A percentile compares a stretch with the other conserved stretches of the same genome.
phyloP scores from a whole-genome alignment of 1,140 invertebrate species.

The Drosophila mayri region DNA sequence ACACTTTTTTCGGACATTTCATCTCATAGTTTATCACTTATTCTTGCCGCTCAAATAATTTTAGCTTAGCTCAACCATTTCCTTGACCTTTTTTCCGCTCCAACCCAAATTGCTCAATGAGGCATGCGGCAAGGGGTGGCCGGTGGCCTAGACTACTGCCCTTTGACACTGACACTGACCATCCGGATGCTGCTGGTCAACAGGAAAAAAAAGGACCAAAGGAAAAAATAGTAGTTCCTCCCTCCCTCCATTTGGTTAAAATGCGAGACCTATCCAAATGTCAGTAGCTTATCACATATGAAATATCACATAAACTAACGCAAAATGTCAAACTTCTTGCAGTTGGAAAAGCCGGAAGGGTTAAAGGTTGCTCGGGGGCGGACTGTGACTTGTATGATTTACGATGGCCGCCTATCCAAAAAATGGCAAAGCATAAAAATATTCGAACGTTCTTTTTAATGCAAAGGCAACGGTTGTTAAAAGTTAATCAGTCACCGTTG shows the following conservation, averaged over 20 bases:
- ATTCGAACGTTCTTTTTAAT: slow-evolving; percentile 56
- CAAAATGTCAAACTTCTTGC: slow-evolving; percentile 78
- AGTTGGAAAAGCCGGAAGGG: slow-evolving; percentile 49
- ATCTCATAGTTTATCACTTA: slow-evolving; percentile 54
- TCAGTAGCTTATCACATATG: slow-evolving; percentile 75
- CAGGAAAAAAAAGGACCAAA: slow-evolving; percentile 3
- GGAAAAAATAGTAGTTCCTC: slow-evolving; percentile 1
- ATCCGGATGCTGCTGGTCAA: slow-evolving; percentile 4
- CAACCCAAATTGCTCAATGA: slow-evolving; percentile 33
- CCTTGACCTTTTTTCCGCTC: slow-evolving; percentile 27
- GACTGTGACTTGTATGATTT: slow-evolving; percentile 64
- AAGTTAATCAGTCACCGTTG: slow-evolving; percentile 74
- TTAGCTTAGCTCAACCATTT: slow-evolving; percentile 47
- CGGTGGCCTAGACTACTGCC: slow-evolving; percentile 12
- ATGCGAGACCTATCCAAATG: slow-evolving; percentile 48
- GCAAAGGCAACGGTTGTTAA: slow-evolving; percentile 66
- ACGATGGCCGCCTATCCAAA: slow-evolving; percentile 73
- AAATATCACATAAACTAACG: slow-evolving; percentile 81
- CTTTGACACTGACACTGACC: slow-evolving; percentile 40
- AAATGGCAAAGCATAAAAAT: slow-evolving; percentile 60
- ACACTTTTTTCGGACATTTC: slow-evolving; percentile 49
- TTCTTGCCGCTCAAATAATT: slow-evolving; percentile 46
- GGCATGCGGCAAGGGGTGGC: slow-evolving; percentile 33
- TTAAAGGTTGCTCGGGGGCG: slow-evolving; percentile 25
- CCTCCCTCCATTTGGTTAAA: slow-evolving; percentile 5